Evolutionary conservation across 2,113 vertebrate genomes (phyloP), one percentile per base, ranked within the genome.

Genomic region (Rhizomys pruinosus): DNA sequence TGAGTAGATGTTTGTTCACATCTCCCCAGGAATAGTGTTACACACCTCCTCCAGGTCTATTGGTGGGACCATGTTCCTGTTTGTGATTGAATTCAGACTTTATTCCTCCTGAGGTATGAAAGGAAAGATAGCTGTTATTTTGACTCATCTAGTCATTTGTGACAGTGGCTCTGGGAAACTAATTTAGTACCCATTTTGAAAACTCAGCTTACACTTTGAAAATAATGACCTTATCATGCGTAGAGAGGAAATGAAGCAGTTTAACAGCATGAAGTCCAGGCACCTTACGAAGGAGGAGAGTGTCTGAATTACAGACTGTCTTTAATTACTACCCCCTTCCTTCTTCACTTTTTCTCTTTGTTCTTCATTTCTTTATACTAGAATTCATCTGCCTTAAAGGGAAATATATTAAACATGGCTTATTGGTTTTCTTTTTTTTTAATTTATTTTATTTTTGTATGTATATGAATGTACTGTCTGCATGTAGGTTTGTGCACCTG

Each of bases 181-280:
- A 66, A 72, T n/a, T n/a, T n/a, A n/a, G 74, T 59, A 71, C 44
- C n/a, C 76, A 52, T 78, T 89, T 71, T 64, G 72, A 52, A 42
- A 90, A 37, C 29, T 95, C 59, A 16, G 10, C 61, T 23, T 47
- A 3, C 77, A 5, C 34, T 66, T 81, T 90, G 6, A 68, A 47
- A 84, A 66, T 66, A 47, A 84, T 84, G 34, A n/a, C n/a, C 5
- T 71, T 19, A 39, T 61, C 59, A 16, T 20, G 39, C 47, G 63
- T 47, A 47, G 19, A 61, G 66, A 57, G 73, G 64, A 84, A 66
- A 85, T 19, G 23, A 77, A n/a, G 42, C 78, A 10, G 5, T 61
- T 94, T 19, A 81, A 84, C 84, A 91, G 84, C 85, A 73, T 42
- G 20, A 72, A 92, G 59, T 73, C 72, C 73, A 80, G 32, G 79